Evolutionary conservation across 2,888 invertebrate genomes (phyloP), one percentile per base, ranked within the genome.

Genomic region (Serripes groenlandicus): DNA sequence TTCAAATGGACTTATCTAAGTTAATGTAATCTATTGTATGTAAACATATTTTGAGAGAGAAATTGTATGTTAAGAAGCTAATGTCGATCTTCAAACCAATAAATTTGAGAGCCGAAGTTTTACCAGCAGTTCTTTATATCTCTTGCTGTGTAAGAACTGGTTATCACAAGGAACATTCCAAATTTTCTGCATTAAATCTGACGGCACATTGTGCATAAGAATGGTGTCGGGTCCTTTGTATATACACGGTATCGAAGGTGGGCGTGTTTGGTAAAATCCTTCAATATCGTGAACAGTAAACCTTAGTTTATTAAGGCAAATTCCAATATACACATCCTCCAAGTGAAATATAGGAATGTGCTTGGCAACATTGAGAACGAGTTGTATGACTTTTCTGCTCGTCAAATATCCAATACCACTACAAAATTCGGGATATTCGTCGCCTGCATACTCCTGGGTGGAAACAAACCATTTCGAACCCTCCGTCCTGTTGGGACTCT

Each of bases 321-420:
- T n/a, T 4, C 90, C 89, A 3, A 91, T 66, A 58, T 89, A 91
- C 2, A 91, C 90, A 79, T 91, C 91, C 62, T 91, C 91, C 30
- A 91, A 66, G 69, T 90, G 85, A 66, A 91, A 90, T 70, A 87
- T 91, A 4, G 88, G 89, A 62, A 90, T 80, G 58, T 86, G 81
- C 26, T 28, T 42, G 0, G 90, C 88, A 0, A 83, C 73, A 18
- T 64, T 64, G 15, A 90, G 58, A 28, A 91, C 70, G 21, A 66
- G 56, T 3, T 32, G 26, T 4, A 86, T 72, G 7, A 89, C 80
- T 49, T 88, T 86, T 26, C 21, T 81, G 54, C 88, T 89, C 34
- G 89, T 74, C 21, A 91, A 81, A 70, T 91, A 91, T 2, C 89
- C 91, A 0, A 90, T 90, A 7, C 91, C 91, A 2, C 88, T 88